phyloP scores from a whole-genome alignment of 2,797 vertebrate genomes.

The Corythornis leucogaster region DNA sequence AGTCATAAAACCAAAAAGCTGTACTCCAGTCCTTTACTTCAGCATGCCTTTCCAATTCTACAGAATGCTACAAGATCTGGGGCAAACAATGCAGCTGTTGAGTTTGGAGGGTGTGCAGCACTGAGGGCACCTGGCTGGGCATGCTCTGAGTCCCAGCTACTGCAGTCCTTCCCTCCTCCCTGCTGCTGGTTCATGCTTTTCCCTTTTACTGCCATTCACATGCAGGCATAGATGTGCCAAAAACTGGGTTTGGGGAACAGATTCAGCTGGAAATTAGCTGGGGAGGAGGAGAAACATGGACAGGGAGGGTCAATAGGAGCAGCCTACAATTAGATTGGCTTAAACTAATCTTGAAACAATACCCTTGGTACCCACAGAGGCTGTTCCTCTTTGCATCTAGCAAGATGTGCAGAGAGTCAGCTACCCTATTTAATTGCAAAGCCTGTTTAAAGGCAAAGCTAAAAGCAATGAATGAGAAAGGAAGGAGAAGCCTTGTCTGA shows the following conservation, averaged over 20 bases:
- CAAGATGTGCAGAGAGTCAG: conserved; percentile 16
- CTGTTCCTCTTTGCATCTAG: background rate
- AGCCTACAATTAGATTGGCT: background rate
- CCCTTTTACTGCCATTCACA: background rate
- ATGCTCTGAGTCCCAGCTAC: rapidly evolving
- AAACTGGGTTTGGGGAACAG: background rate
- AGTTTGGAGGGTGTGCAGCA: rapidly evolving
- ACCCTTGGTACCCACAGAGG: background rate
- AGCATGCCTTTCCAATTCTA: background rate
- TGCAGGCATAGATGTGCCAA: background rate
- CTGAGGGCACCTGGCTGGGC: background rate
- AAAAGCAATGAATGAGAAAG: conserved; percentile 35
- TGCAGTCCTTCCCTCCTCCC: background rate
- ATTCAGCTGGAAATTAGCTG: conserved; percentile 5
- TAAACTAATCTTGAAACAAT: conserved; percentile 26
- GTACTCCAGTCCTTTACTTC: background rate
- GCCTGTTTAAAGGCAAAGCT: background rate
- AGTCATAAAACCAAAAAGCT: background rate
- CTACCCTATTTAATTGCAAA: conserved; percentile 13
- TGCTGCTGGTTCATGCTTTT: background rate
- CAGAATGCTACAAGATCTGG: background rate
- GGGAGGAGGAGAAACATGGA: background rate
- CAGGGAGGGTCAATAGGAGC: background rate
- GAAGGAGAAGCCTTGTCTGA: conserved; percentile 37
- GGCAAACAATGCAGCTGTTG: background rate